Conservation (phyloP, 2,113 vertebrate species). For the Octodon degus region DNA sequence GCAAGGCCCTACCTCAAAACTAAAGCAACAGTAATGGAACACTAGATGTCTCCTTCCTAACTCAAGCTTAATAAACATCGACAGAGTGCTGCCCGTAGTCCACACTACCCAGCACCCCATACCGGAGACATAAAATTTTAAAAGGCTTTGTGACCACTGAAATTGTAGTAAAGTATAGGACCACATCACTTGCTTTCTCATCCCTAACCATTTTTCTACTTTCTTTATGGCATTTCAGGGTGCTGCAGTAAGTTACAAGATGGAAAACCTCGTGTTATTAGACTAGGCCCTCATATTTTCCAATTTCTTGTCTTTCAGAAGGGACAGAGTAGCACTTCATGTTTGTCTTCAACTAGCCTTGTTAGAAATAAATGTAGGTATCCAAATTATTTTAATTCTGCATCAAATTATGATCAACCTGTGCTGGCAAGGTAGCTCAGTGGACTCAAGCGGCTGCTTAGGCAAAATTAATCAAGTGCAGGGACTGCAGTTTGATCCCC, state of each 20-base stretch:
- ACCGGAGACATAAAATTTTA: not conserved
- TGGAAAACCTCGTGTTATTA: not conserved
- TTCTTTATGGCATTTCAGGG: rapidly evolving
- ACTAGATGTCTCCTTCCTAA: not conserved
- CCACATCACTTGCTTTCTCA: rapidly evolving
- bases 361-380: not conserved
- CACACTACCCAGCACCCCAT: no score
- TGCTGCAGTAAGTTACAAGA: not conserved
- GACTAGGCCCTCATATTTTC: no score
- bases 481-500: no score
- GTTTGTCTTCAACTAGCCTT: not conserved
- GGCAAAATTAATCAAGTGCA: no score
- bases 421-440: no score
- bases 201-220: rapidly evolving
- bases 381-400: not conserved
- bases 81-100: not conserved
- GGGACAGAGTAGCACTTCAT: not conserved
- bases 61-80: not conserved
- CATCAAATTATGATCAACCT: not conserved
- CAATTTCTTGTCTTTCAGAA: rapidly evolving
- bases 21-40: no score
- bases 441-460: no score
- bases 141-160: not conserved
- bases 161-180: rapidly evolving
- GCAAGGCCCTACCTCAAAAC: not conserved